Conservation (phyloP, 2,888 invertebrate species). For the Subacronicta megacephala region DNA sequence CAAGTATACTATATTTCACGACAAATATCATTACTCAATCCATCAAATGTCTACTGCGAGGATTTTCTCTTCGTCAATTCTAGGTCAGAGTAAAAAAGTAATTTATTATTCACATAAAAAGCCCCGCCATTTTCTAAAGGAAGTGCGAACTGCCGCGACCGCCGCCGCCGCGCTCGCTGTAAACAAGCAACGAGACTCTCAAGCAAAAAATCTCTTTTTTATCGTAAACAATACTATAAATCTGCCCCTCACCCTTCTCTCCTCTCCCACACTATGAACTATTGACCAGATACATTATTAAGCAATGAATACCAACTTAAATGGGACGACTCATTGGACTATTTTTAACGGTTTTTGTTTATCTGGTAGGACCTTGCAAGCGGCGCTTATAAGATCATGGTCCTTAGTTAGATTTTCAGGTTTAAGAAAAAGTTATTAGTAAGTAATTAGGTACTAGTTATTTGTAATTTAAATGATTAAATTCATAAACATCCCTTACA, state of each 20-base stretch:
- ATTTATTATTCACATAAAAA: conserved; percentile 27
- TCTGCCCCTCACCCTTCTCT: conserved; percentile 10
- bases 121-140: conserved; percentile 26
- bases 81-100: conserved; percentile 12
- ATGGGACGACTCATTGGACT: too few species aligned
- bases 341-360: too few species aligned
- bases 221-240: conserved; percentile 49
- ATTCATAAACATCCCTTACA: too few species aligned
- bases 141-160: conserved; percentile 7
- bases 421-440: too few species aligned
- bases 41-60: background rate
- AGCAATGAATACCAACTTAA: background rate
- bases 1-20: background rate
- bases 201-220: conserved; percentile 24
- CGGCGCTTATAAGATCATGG: too few species aligned
- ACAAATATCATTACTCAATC: background rate
- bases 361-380: too few species aligned
- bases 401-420: too few species aligned
- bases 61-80: conserved; percentile 4
- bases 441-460: too few species aligned
- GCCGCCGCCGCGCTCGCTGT: conserved; percentile 9
- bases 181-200: conserved; percentile 27
- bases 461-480: too few species aligned
- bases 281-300: conserved; percentile 18
- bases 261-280: background rate